phyloP scores from a whole-genome alignment of 2,113 vertebrate genomes.

The Piprites chloris region DNA sequence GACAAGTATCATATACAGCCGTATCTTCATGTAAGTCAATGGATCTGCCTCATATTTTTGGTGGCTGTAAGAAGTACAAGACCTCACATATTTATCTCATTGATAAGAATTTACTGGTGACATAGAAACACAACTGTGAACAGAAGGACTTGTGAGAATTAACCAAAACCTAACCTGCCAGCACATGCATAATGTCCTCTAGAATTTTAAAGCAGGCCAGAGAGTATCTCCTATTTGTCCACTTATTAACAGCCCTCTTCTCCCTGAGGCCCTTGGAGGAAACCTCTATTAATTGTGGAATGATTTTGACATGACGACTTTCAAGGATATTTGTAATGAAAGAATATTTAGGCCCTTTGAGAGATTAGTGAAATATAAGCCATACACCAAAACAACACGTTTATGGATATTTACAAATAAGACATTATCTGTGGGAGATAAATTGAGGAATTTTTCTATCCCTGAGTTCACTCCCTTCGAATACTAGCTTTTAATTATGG shows the following conservation, averaged over 20 bases:
- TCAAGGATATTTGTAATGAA: conserved; percentile 61
- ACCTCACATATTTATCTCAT: background rate
- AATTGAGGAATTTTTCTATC: conserved; percentile 36
- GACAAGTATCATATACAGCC: background rate
- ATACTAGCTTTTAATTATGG: conserved; percentile 58
- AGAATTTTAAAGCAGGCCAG: conserved; percentile 22
- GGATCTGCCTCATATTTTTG: background rate
- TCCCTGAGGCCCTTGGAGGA: conserved; percentile 43
- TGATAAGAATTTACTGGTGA: background rate
- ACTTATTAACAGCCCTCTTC: conserved; percentile 46
- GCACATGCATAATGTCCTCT: background rate
- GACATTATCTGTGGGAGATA: conserved; percentile 59
- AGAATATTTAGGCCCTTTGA: conserved; percentile 48
- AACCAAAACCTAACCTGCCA: background rate
- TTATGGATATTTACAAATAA: conserved; percentile 59
- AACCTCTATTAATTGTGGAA: conserved; percentile 64
- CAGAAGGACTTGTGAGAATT: background rate
- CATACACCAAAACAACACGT: conserved; percentile 25
- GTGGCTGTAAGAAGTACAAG: background rate
- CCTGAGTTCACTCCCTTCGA: conserved; percentile 38
- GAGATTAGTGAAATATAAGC: background rate
- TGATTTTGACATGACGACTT: conserved; percentile 55
- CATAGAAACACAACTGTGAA: background rate
- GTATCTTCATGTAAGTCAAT: accelerated
- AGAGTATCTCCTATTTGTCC: conserved; percentile 48